Conservation (phyloP, 2,797 vertebrate genomes). For the Acanthis flammea region DNA sequence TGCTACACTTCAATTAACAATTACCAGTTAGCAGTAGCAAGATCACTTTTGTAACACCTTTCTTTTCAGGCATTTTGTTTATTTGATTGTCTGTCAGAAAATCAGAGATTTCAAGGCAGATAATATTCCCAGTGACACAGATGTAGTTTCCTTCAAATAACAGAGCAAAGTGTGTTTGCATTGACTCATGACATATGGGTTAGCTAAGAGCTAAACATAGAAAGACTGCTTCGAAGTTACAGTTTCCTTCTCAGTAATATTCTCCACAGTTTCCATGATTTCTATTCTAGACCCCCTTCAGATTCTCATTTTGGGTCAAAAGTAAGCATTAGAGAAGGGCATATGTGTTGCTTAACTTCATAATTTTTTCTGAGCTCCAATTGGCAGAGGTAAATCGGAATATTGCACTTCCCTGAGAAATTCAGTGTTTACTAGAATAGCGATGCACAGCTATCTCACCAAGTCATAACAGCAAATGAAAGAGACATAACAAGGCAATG, state of each 20-base stretch:
- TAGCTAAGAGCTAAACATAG: not conserved
- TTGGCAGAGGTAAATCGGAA: not conserved
- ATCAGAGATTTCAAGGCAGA: not conserved
- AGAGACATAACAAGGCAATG: not conserved
- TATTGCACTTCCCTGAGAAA: not conserved
- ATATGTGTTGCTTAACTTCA: not conserved
- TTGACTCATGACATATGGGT: not conserved
- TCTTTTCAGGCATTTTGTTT: not conserved
- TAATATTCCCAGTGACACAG: not conserved
- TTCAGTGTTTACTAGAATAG: not conserved
- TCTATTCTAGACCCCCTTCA: not conserved
- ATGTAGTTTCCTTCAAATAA: not conserved
- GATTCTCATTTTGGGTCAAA: not conserved
- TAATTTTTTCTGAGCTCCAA: not conserved
- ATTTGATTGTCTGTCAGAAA: not conserved
- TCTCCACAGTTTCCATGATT: not conserved
- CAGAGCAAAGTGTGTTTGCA: not conserved
- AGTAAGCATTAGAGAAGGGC: not conserved
- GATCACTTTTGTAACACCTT: not conserved
- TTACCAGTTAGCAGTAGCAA: not conserved
- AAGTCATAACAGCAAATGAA: not conserved
- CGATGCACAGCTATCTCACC: not conserved
- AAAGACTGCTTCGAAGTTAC: not conserved
- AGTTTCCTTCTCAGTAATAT: not conserved
- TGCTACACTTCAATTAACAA: slow-evolving; percentile 19